Conservation (phyloP, 2,888 invertebrate genomes). For the Caenorhabditis angaria region DNA sequence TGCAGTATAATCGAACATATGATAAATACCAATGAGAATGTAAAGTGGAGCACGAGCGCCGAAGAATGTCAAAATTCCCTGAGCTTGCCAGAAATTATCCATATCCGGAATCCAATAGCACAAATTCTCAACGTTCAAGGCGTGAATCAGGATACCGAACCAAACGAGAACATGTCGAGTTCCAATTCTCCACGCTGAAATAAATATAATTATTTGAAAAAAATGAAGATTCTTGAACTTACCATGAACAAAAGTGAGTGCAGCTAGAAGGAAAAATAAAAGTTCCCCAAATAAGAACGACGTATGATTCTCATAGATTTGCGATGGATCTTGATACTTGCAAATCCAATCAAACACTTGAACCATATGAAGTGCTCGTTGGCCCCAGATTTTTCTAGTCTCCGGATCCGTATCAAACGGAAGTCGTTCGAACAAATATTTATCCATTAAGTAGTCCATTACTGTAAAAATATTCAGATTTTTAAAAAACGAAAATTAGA, state of each 20-base stretch:
- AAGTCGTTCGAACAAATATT: conserved; percentile 64
- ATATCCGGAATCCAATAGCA: conserved; percentile 81
- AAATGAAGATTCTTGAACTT: conserved; percentile 4
- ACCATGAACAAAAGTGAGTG: conserved; percentile 79
- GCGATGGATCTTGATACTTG: conserved; percentile 65
- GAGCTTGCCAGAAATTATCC: conserved; percentile 86
- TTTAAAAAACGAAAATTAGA: background rate
- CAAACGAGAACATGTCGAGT: conserved; percentile 82
- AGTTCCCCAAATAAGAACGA: conserved; percentile 80
- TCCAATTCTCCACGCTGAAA: conserved; percentile 79
- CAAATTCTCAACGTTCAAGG: conserved; percentile 80
- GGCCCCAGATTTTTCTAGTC: conserved; percentile 57
- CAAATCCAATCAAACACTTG: conserved; percentile 70
- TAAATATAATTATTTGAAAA: background rate
- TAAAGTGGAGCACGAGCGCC: conserved; percentile 82
- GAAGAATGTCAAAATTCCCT: conserved; percentile 79
- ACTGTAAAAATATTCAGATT: background rate
- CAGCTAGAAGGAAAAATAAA: conserved; percentile 78
- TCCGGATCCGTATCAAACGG: conserved; percentile 66
- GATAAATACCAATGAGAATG: conserved; percentile 79
- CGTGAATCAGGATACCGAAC: conserved; percentile 81
- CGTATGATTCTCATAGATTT: conserved; percentile 73
- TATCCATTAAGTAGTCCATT: conserved; percentile 61
- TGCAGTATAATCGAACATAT: conserved; percentile 76
- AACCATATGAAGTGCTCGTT: conserved; percentile 60